Evolutionary conservation across 2,888 invertebrate genomes (phyloP), one percentile per base, ranked within the genome.

Genomic region (Napeogenes inachia): DNA sequence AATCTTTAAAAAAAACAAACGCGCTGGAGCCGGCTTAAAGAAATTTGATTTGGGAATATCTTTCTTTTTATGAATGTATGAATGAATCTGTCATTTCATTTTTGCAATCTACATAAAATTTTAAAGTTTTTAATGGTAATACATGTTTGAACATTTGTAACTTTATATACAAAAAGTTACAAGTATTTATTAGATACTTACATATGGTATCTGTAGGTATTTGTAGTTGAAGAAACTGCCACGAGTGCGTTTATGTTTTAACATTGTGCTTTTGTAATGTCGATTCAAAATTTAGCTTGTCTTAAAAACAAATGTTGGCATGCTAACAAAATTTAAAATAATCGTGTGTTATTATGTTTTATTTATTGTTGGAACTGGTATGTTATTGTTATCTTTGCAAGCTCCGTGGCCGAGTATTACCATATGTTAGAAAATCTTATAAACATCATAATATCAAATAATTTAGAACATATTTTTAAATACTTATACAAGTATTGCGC

Each of bases 311-410:
- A 70, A 71, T 66, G 58, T 35, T 62, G 55, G 69, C 76, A 76
- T 71, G 70, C 69, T 69, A 73, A 74, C 73, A 75, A 74, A 71
- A 46, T 61, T 66, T 66, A 70, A 70, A 75, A 73, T 72, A 73
- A 68, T 68, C 61, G 64, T 63, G 62, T 60, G 60, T 60, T 54
- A 61, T 69, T 21, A 21, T 65, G 65, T 59, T 47, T 59, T 81
- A 81, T 85, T 85, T 85, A 77, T 84, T 85, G 70, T 83, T 79
- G 65, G 76, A 79, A 76, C 75, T 78, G 79, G 75, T 67, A 64
- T 73, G 71, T 70, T 75, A 71, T 73, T 73, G 63, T 21, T 21
- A 65, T 62, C 66, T 53, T 62, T 61, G 66, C 59, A 62, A 68
- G 64, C 59, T 64, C 63, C 70, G 62, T 72, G 68, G 73, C 70